phyloP scores from a whole-genome alignment of 1,140 invertebrate genomes.

The Zophobas morio region DNA sequence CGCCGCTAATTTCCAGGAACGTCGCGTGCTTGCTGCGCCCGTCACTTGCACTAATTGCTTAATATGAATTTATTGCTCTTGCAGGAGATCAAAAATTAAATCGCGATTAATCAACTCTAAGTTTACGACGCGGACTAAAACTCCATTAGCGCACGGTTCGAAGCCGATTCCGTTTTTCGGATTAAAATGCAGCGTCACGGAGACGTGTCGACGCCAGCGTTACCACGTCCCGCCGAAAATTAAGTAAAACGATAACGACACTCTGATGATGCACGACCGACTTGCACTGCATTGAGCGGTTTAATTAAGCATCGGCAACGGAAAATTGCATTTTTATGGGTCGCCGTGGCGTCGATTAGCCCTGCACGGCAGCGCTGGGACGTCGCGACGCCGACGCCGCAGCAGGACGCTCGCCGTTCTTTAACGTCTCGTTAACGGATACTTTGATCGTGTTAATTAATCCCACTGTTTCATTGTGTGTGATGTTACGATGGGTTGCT shows the following conservation, averaged over 20 bases:
- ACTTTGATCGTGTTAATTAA: not conserved
- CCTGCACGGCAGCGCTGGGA: slow-evolving; percentile 41
- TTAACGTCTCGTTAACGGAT: slow-evolving; percentile 12
- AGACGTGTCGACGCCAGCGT: slow-evolving; percentile 14
- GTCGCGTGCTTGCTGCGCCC: slow-evolving; percentile 21
- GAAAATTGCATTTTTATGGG: slow-evolving; percentile 53
- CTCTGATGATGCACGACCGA: slow-evolving; percentile 51
- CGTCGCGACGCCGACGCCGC: slow-evolving; percentile 27
- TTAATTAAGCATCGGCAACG: slow-evolving; percentile 51
- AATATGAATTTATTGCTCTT: slow-evolving; percentile 38
- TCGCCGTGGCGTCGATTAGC: slow-evolving; percentile 46
- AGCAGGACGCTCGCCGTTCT: slow-evolving; percentile 18
- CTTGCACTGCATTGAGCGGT: slow-evolving; percentile 52
- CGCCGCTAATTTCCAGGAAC: not conserved
- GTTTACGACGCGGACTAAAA: slow-evolving; percentile 19
- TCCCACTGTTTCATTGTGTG: too few species aligned
- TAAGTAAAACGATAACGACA: slow-evolving; percentile 50
- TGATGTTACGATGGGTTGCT: too few species aligned
- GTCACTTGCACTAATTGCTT: slow-evolving; percentile 24
- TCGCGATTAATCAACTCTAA: slow-evolving; percentile 31
- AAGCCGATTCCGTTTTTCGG: slow-evolving; percentile 3
- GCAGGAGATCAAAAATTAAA: slow-evolving; percentile 31
- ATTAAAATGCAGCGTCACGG: not conserved
- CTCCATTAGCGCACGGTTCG: not conserved
- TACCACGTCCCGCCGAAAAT: slow-evolving; percentile 26